A percentile compares a stretch with the other conserved stretches of the same genome.
These are phyloP conservation scores for Coleophora flavipennella DNA, from an alignment of 2,888 invertebrate genomes.

Conservation along the genomic window DNA sequence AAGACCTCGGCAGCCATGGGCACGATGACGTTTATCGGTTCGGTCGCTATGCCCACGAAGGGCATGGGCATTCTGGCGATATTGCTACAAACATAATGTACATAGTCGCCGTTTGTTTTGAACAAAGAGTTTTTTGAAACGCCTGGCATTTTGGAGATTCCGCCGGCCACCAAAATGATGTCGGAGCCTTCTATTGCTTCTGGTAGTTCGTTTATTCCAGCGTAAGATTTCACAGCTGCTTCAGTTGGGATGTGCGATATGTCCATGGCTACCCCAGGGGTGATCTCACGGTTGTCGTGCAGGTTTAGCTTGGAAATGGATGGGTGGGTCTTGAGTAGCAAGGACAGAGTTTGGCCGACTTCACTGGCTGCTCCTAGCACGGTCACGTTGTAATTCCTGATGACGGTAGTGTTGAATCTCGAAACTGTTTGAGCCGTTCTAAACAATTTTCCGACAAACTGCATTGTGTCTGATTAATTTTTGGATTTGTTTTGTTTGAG, in stretches of 20 bases:
- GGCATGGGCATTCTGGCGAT: constrained; percentile 44
- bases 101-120: constrained; percentile 50
- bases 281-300: constrained; percentile 59
- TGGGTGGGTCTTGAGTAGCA: constrained; percentile 73
- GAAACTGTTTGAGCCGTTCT: neutral
- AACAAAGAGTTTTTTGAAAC: constrained; percentile 75
- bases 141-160: constrained; percentile 73
- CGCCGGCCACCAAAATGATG: constrained; percentile 78
- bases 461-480: neutral
- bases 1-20: constrained; percentile 61
- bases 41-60: constrained; percentile 52
- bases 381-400: constrained; percentile 39
- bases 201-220: constrained; percentile 34
- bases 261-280: constrained; percentile 54
- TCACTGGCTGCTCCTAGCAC: constrained; percentile 57
- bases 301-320: constrained; percentile 71
- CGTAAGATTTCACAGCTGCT: constrained; percentile 35
- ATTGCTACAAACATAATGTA: constrained; percentile 35
- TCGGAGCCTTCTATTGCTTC: constrained; percentile 67
- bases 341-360: constrained; percentile 66
- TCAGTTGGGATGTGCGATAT: constrained; percentile 58
- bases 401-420: neutral
- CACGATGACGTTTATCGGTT: constrained; percentile 56
- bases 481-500: too few species aligned
- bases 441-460: neutral